phyloP scores from a whole-genome alignment of 1,140 invertebrate species.

The Eurosta solidaginis region DNA sequence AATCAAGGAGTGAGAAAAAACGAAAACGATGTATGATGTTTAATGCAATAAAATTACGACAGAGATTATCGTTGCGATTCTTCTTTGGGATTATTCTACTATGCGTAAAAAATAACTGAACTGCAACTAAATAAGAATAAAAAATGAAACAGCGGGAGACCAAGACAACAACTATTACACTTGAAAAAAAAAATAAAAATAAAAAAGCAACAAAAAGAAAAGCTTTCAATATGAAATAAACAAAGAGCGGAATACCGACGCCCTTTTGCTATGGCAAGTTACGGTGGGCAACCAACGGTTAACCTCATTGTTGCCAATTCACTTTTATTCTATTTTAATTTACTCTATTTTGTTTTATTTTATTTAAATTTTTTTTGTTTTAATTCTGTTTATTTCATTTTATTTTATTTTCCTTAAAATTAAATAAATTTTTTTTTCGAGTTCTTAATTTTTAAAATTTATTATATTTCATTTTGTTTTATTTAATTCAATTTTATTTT shows the following conservation, averaged over 20 bases:
- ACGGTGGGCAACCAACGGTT: background rate
- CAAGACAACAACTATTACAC: background rate
- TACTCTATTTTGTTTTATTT: no score
- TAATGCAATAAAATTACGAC: background rate
- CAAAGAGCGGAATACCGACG: background rate
- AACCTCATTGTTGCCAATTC: background rate
- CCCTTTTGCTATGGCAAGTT: background rate
- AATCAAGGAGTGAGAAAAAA: background rate
- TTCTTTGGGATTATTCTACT: background rate
- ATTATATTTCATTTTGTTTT: no score
- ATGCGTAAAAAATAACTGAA: background rate
- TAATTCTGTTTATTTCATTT: no score
- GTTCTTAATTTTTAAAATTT: no score
- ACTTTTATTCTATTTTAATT: no score
- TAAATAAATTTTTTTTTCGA: no score
- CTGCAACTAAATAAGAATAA: background rate
- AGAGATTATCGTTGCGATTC: constrained; percentile 1
- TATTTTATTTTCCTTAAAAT: no score
- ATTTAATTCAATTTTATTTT: no score
- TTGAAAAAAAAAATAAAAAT: background rate
- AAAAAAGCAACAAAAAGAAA: background rate
- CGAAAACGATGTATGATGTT: background rate
- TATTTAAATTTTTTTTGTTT: no score
- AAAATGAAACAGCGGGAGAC: background rate
- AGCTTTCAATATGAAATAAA: background rate